Conservation (phyloP, 2,888 invertebrate genomes). For the Pterostichus madidus region DNA sequence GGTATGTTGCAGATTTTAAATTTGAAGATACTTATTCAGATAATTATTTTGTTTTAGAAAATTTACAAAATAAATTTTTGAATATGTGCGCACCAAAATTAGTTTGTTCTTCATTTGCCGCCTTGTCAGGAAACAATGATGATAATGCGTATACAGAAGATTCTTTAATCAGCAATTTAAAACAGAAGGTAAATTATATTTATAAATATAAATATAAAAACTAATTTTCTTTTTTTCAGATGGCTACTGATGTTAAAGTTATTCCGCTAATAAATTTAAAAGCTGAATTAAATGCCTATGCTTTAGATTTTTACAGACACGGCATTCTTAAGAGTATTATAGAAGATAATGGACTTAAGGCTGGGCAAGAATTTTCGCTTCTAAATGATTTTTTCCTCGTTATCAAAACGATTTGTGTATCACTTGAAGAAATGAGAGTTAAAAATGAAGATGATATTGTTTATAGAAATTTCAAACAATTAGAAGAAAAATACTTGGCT, state of each 20-base stretch:
- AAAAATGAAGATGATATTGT: conserved; percentile 62
- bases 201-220: conserved; percentile 6
- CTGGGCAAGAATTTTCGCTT: conserved; percentile 64
- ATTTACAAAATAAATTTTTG: conserved; percentile 65
- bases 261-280: conserved; percentile 65
- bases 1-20: conserved; percentile 20
- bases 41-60: conserved; percentile 49
- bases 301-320: conserved; percentile 68
- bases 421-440: conserved; percentile 67
- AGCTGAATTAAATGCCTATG: conserved; percentile 66
- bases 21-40: neutral
- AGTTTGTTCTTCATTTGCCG: conserved; percentile 68
- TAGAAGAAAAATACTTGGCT: conserved; percentile 45
- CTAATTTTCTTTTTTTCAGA: conserved; percentile 58
- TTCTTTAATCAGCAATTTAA: conserved; percentile 55
- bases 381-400: conserved; percentile 67
- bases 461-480: conserved; percentile 55
- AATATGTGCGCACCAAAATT: conserved; percentile 63
- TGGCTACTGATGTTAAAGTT: conserved; percentile 67
- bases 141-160: conserved; percentile 46
- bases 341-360: conserved; percentile 67
- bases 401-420: conserved; percentile 65
- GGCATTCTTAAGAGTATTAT: conserved; percentile 65
- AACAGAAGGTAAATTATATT: conserved; percentile 35
- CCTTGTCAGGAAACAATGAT: conserved; percentile 68